phyloP scores from a whole-genome alignment of 2,113 vertebrate species.

The Marcusenius ussheri region DNA sequence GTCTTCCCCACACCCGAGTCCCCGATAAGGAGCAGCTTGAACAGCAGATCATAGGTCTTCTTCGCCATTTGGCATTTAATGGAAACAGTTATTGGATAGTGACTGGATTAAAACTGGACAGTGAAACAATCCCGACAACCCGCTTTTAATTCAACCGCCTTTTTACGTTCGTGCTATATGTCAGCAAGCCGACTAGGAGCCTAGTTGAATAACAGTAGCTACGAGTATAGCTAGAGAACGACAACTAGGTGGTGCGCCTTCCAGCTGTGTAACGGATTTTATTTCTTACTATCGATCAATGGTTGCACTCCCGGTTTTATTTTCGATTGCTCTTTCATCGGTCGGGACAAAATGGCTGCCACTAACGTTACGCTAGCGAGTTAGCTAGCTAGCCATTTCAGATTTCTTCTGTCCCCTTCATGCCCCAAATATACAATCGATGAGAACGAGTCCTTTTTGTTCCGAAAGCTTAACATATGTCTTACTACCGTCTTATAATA shows the following conservation, averaged over 20 bases:
- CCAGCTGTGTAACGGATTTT: background rate
- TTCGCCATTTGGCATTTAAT: slow-evolving; percentile 78
- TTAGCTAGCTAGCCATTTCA: slow-evolving; percentile 57
- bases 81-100: background rate
- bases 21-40: slow-evolving; percentile 97
- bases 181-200: background rate
- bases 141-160: background rate
- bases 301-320: slow-evolving; percentile 46
- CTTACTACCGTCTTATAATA: slow-evolving; percentile 23
- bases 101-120: background rate
- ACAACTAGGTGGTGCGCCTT: background rate
- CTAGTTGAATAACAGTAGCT: background rate
- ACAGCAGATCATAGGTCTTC: slow-evolving; percentile 98
- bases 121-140: background rate
- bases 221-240: background rate
- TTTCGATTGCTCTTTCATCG: slow-evolving; percentile 56
- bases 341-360: slow-evolving; percentile 75
- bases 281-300: slow-evolving; percentile 35
- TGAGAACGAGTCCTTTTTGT: slow-evolving; percentile 22
- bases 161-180: background rate
- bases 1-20: slow-evolving; percentile 97
- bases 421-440: slow-evolving; percentile 43
- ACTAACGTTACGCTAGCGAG: slow-evolving; percentile 48
- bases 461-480: slow-evolving; percentile 21
- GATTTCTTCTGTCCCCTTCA: slow-evolving; percentile 55